Conservation (phyloP, 2,888 invertebrate genomes). For the Tenthredo distinguenda region DNA sequence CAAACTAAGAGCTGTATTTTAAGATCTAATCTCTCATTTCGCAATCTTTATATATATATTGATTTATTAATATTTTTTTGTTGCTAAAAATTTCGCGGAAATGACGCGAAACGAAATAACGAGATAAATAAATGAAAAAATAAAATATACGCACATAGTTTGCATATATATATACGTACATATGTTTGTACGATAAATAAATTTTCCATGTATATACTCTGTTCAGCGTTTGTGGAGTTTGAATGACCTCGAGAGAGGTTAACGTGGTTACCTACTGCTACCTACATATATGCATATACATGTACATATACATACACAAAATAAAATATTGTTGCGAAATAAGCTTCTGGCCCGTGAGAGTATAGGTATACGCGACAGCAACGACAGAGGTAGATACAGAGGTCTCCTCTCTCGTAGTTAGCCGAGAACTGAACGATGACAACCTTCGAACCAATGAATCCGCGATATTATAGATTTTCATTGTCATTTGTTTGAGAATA, state of each 20-base stretch:
- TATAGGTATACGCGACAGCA: background rate
- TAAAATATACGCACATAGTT: background rate
- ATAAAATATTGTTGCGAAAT: slow-evolving; percentile 4
- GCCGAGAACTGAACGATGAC: background rate
- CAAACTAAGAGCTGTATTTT: background rate
- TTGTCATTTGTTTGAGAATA: background rate
- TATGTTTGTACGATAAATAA: too few relatives aligned
- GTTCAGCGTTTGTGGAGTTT: background rate
- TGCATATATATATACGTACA: too few relatives aligned
- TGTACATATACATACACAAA: background rate
- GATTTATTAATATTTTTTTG: too few relatives aligned
- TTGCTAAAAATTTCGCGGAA: background rate
- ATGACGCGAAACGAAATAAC: background rate
- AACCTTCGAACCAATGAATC: background rate
- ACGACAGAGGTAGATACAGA: background rate
- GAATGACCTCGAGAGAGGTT: slow-evolving; percentile 36
- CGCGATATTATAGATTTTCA: background rate
- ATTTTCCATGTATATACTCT: background rate
- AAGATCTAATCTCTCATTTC: too few relatives aligned
- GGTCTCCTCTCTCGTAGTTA: background rate
- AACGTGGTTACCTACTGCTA: background rate
- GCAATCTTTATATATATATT: too few relatives aligned
- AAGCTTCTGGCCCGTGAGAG: background rate
- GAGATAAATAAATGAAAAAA: background rate
- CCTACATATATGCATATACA: background rate